Evolutionary conservation across 2,888 invertebrate genomes (phyloP).

Genomic region (Drosophila pegasa): DNA sequence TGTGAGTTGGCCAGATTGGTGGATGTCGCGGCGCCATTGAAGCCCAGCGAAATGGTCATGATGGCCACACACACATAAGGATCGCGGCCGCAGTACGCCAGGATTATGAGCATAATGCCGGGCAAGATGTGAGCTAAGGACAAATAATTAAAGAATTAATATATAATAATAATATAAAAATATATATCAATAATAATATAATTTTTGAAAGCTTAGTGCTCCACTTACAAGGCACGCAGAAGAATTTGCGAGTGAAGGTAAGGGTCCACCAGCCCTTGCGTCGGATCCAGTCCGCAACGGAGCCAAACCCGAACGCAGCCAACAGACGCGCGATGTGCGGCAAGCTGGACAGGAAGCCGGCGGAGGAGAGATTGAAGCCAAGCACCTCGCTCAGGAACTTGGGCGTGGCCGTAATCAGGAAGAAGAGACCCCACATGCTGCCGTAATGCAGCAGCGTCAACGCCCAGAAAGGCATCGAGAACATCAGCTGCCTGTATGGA

Average conservation of each 20-base stretch:
- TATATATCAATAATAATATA: no score
- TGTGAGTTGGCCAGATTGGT: conserved; percentile 88
- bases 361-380: conserved; percentile 89
- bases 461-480: conserved; percentile 89
- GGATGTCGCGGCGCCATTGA: conserved; percentile 88
- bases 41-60: conserved; percentile 89
- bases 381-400: conserved; percentile 90
- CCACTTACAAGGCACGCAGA: conserved; percentile 88
- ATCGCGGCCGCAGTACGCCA: conserved; percentile 88
- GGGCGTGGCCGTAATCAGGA: conserved; percentile 91
- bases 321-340: conserved; percentile 90
- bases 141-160: not conserved
- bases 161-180: no score
- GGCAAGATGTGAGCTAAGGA: conserved; percentile 87
- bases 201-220: not conserved
- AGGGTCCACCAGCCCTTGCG: conserved; percentile 85
- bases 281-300: conserved; percentile 88
- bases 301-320: conserved; percentile 90
- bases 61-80: conserved; percentile 87
- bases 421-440: conserved; percentile 91
- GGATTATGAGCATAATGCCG: conserved; percentile 86
- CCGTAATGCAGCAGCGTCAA: conserved; percentile 90
- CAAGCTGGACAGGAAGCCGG: conserved; percentile 89
- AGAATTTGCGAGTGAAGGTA: conserved; percentile 88
- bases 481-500: conserved; percentile 87